Base-by-base conservation (phyloP, 92 coral and sea anemone genomes). In the Parazoanthus atlanticus region DNA sequence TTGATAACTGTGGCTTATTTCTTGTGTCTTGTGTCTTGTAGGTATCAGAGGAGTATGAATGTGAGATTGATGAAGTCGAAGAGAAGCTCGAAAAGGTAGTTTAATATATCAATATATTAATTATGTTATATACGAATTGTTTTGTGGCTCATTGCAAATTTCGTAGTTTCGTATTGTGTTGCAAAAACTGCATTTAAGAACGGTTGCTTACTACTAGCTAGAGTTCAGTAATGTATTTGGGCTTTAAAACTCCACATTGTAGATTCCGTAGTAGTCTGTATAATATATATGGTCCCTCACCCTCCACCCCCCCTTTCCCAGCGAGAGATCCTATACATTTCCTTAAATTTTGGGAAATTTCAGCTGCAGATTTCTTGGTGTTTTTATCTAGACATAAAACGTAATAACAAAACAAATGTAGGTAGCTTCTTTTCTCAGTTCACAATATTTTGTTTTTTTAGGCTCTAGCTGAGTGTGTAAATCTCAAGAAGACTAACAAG, bases 401-500 rank as follows among this genome's bases (percentile, higher is more conserved):
- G 8, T 52, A 13, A 3, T 61, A 21, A 10, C 8, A 21, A 21
- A 25, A 3, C 6, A 61, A 21, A 25, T 61, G 69, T 61, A 21
- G 1, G 28, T 7, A 25, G 69, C 9, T 79, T 28, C 23, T 30
- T 13, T 36, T 38, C 54, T 66, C 0, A 40, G 29, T 21, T 38
- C 1, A 19, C 2, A 47, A 36, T 6, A 6, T 7, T 4, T 78
- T 28, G 66, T 5, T 47, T 86, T 34, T n/a, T 4, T 86, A 95
- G 98, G 93, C 91, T 8, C 71, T 89, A 25, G 90, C 65, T 19
- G 98, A 93, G 83, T 90, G 94, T 79, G 28, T 90, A 3, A 76
- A 76, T 26, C 91, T 95, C 56, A 93, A 89, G 40, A 86, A 74
- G 32, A 86, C 93, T 17, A 95, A 95, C 72, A 93, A 95, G 83